Base-by-base conservation (phyloP, 2,888 invertebrate genomes). In the Chloromyia formosa region DNA sequence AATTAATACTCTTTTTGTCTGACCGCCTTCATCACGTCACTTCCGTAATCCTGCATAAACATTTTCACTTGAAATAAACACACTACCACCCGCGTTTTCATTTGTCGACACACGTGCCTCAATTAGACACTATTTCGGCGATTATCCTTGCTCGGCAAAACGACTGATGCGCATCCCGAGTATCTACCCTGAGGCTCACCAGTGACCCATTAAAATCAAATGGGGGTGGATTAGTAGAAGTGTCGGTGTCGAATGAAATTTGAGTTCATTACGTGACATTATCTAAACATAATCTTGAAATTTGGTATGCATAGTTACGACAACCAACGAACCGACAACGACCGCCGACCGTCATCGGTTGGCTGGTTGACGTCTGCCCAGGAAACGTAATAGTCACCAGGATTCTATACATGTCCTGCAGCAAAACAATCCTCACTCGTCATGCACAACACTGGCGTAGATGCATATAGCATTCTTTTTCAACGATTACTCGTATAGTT, bases 401-500 rank as follows among this genome's bases (percentile, higher is more conserved):
- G 49, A 3, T 3, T 12, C 49, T 42, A 42, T 12, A 16, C 16
- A 12, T 66, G 66, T 66, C 66, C 66, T 66, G 49, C 66, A 45
- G 66, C 66, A 18, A 49, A 42, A 49, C 45, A 66, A 49, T 66
- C 4, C 1, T n/a, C 20, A 42, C 4, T 49, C 49, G 42, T 45
- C 40, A n/a, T 12, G 7, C 49, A 49, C 66, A 40, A 7, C 27
- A 45, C 16, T 45, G 14, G 49, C 49, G 12, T n/a, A n/a, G 16
- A 49, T 20, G 9, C 66, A 9, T 14, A 49, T 45, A 35, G 7
- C 7, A 35, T 66, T 66, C 66, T 66, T 66, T 66, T 45, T 16
- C 66, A 16, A 66, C 56, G 35, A 71, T 71, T 71, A 71, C 71
- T 71, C 71, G 71, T 71, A 58, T 71, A 35, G 71, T 71, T 71